Base-by-base conservation (phyloP, 2,113 vertebrate genomes). In the Daubentonia madagascariensis region DNA sequence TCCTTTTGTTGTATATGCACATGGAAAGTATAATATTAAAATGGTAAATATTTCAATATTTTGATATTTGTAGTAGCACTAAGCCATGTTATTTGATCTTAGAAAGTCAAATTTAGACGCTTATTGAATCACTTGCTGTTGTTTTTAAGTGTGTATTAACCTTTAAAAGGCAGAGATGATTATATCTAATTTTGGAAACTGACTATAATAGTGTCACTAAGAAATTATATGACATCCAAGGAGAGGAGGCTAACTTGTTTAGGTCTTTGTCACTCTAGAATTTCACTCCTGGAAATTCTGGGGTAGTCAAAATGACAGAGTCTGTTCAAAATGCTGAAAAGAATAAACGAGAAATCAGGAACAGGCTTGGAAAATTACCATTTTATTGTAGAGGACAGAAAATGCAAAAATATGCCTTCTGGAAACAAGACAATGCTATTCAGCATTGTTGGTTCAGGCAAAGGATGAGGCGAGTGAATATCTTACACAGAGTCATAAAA, bases 81-180 rank as follows among this genome's bases (percentile, higher is more conserved):
- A 32, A 73, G 11, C 16, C 20, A 54, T 45, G 17, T 35, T 90
- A 63, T 73, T 88, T 91, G 45, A 91, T 79, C 54, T 88, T 45
- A 16, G 25, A 61, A 61, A 59, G 45, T 40, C 83, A 89, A 61
- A 94, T 83, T 93, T 95, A 91, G 89, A 98, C 93, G 40, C 23
- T 65, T 48, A 91, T 57, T 52, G 52, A 94, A 83, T 78, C 72
- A 91, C 61, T 68, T 94, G 81, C 48, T 92, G 32, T 52, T 96
- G 45, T 81, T 96, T 94, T 80, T 83, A 92, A 97, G 96, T 83
- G 72, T 94, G 85, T 94, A 67, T 88, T 97, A 95, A 94, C 52
- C 89, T 98, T 95, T 97, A 45, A 22, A 84, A 89, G 61, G 83
- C 85, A 80, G 50, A 91, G 43, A 85, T 80, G 40, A 96, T 91